Conservation (phyloP, 2,797 vertebrate genomes). For the Melanotaenia parkinsoni region DNA sequence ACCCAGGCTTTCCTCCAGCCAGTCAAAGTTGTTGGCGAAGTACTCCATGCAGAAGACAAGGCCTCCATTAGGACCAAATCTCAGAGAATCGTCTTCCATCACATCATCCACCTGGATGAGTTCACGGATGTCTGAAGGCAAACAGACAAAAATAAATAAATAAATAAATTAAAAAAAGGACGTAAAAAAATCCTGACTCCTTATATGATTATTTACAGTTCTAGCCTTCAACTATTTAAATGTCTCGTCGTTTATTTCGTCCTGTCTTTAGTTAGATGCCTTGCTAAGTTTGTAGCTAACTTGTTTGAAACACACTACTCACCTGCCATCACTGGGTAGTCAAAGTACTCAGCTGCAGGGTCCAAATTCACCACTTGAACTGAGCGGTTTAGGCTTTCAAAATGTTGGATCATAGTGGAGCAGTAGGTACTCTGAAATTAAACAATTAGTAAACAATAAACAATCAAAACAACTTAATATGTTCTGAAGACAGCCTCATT, state of each 20-base stretch:
- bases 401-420: constrained; percentile 92
- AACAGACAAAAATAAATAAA: constrained; percentile 14
- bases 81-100: constrained; percentile 92
- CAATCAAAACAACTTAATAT: too few species aligned
- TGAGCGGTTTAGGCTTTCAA: constrained; percentile 87
- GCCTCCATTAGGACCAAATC: constrained; percentile 95
- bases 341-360: constrained; percentile 93
- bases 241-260: neutral
- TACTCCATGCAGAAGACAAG: constrained; percentile 99
- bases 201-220: too few species aligned
- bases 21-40: constrained; percentile 94
- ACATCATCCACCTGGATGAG: constrained; percentile 96
- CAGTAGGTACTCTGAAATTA: constrained; percentile 94
- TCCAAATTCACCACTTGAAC: constrained; percentile 97
- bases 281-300: neutral
- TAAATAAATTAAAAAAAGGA: too few species aligned
- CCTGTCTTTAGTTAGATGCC: neutral
- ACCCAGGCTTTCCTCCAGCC: constrained; percentile 93
- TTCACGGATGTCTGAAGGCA: constrained; percentile 90
- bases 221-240: neutral
- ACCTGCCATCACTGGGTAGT: constrained; percentile 95
- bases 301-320: constrained; percentile 21
- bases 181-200: too few species aligned
- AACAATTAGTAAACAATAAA: neutral
- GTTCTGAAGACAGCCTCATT: constrained; percentile 29